These are phyloP conservation scores for Sebastes fasciatus DNA, from an alignment of 2,113 vertebrate species.

Conservation along the genomic window DNA sequence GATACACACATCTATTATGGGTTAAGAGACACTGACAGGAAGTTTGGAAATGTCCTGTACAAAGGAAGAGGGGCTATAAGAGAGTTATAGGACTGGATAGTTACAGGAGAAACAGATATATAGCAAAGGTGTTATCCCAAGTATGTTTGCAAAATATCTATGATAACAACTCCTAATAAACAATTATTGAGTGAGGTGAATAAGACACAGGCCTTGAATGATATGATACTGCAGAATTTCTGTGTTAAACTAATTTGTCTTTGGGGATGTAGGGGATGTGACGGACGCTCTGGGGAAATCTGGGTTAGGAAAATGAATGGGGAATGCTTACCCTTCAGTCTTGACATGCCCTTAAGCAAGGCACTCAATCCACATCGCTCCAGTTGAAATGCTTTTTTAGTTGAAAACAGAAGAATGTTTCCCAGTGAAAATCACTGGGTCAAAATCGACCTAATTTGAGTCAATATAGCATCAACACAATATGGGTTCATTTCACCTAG, in stretches of 20 bases:
- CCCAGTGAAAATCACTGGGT: neutral
- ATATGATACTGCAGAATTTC: neutral
- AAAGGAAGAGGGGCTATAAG: conserved; percentile 42
- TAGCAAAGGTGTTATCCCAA: neutral
- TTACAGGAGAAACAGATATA: neutral
- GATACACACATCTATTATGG: conserved; percentile 67
- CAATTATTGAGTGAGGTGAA: neutral
- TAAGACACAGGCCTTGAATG: neutral
- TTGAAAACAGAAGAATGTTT: neutral
- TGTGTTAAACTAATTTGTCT: neutral
- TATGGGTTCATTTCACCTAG: neutral
- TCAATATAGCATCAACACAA: too few species aligned
- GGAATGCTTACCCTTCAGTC: conserved; percentile 8
- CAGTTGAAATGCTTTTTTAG: neutral
- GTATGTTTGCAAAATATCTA: neutral
- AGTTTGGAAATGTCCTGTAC: conserved; percentile 58
- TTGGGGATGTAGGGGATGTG: neutral
- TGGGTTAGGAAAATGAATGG: conserved; percentile 4
- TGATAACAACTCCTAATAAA: neutral
- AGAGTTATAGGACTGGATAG: conserved; percentile 23
- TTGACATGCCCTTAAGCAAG: conserved; percentile 9
- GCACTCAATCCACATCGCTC: neutral
- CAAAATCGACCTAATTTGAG: neutral
- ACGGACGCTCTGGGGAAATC: neutral
- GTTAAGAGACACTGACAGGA: conserved; percentile 66